Conservation (phyloP, 2,888 invertebrate species). For the Hoplodrina blanda region DNA sequence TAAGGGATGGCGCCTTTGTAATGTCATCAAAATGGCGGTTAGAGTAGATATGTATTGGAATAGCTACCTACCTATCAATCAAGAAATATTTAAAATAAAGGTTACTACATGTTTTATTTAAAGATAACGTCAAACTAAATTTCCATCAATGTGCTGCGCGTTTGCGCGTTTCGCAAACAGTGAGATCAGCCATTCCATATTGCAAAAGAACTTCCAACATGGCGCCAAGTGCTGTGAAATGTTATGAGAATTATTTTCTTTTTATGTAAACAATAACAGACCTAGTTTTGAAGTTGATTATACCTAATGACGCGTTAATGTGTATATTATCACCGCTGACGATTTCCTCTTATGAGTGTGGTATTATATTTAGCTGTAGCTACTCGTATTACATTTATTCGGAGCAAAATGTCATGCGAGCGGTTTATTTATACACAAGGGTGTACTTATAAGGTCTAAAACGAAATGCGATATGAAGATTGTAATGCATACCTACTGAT, state of each 20-base stretch:
- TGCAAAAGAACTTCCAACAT: constrained; percentile 19
- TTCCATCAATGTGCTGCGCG: constrained; percentile 11
- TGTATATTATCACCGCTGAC: constrained; percentile 48
- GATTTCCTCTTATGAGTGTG: constrained; percentile 49
- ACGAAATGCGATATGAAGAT: constrained; percentile 16
- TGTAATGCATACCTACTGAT: neutral
- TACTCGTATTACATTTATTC: constrained; percentile 48
- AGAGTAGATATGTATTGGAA: neutral
- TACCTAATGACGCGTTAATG: constrained; percentile 42
- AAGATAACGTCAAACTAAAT: neutral
- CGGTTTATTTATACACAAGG: constrained; percentile 38
- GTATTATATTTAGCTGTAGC: constrained; percentile 53
- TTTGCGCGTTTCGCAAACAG: constrained; percentile 22
- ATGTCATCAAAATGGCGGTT: constrained; percentile 20
- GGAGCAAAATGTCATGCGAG: constrained; percentile 42
- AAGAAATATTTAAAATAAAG: constrained; percentile 28
- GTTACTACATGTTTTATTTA: neutral
- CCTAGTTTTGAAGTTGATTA: constrained; percentile 28
- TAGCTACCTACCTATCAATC: neutral
- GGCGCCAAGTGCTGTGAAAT: constrained; percentile 9
- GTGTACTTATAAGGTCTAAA: constrained; percentile 16
- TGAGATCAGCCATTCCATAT: constrained; percentile 7
- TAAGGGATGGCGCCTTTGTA: neutral
- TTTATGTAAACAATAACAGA: constrained; percentile 1
- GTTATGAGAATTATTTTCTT: neutral